Evolutionary conservation across 1,140 invertebrate species (phyloP).

Genomic region (Hormaphis cornu): DNA sequence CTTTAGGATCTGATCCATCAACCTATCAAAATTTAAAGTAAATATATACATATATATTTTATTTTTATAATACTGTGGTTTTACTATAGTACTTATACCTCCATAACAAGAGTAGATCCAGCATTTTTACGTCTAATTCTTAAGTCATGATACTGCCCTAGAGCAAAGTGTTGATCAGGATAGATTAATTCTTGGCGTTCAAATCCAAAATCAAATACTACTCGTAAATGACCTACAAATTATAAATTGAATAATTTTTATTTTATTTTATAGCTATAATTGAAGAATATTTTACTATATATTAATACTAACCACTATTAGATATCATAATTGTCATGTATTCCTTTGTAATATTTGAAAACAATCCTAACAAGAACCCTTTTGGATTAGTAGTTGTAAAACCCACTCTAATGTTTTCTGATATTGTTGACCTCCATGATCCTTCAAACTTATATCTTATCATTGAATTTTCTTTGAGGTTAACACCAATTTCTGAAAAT

Average conservation of each 20-base stretch:
- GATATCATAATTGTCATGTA: conserved; percentile 92
- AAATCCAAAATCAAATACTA: conserved; percentile 95
- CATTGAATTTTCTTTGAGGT: conserved; percentile 75
- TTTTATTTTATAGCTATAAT: background rate
- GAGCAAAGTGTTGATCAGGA: conserved; percentile 75
- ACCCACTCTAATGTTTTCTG: conserved; percentile 84
- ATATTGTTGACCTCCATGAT: conserved; percentile 78
- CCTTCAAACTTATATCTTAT: conserved; percentile 89
- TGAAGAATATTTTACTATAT: background rate
- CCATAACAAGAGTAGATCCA: conserved; percentile 69
- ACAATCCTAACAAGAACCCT: conserved; percentile 85
- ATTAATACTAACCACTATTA: conserved; percentile 62
- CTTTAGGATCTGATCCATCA: conserved; percentile 80
- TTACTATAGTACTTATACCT: conserved; percentile 46
- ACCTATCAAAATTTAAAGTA: conserved; percentile 47
- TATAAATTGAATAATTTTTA: background rate
- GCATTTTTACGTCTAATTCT: conserved; percentile 68
- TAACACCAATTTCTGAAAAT: conserved; percentile 85
- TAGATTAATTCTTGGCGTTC: conserved; percentile 90
- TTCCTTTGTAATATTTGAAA: conserved; percentile 77
- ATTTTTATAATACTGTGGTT: background rate
- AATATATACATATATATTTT: background rate
- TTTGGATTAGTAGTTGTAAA: conserved; percentile 94
- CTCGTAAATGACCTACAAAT: conserved; percentile 66
- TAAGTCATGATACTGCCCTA: conserved; percentile 92